Evolutionary conservation across 2,113 vertebrate genomes (phyloP), one percentile per base, ranked within the genome.

Genomic region (Carettochelys insculpta): DNA sequence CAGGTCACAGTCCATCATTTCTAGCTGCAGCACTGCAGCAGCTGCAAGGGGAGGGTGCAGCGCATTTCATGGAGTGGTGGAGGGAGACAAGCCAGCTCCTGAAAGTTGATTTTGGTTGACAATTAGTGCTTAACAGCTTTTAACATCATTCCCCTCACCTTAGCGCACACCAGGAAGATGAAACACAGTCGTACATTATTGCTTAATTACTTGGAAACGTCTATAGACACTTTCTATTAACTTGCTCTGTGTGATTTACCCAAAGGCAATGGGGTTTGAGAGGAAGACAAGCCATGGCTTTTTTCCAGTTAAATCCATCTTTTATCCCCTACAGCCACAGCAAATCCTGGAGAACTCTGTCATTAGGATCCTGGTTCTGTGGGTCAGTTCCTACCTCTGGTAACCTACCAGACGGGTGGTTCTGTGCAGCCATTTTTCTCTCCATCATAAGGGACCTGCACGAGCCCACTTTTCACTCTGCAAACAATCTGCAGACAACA

Each of bases 351-450:
- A 73, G 43, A 82, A 20, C 27, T 71, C 78, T 5, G 12, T 34
- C 3, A 56, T 68, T 80, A 76, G 50, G 45, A 45, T 38, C 1
- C 43, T 4, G 73, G 41, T 50, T 47, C 4, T 0, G 16, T 29
- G 3, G 0, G 1, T 58, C 45, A 31, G 9, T 1, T 5, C 5
- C 0, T 2, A 71, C 43, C 34, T 14, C 20, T 7, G 24, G 31
- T 25, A n/a, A n/a, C 2, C 45, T 8, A 11, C 2, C 53, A 20
- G 12, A 22, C 10, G 24, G 25, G 12, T 31, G 68, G 16, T 0
- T 10, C 29, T 41, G 6, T 38, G 27, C 1, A 22, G n/a, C 27
- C 41, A 2, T 50, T 77, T 77, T 47, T 50, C 13, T 12, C 4
- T 12, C 25, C 27, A 53, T 29, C 22, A 4, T 27, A 3, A 5